Percentiles rank a stretch among this genome's conserved stretches.
Conservation (phyloP, 2,888 invertebrate genomes). For the Amiota communis region DNA sequence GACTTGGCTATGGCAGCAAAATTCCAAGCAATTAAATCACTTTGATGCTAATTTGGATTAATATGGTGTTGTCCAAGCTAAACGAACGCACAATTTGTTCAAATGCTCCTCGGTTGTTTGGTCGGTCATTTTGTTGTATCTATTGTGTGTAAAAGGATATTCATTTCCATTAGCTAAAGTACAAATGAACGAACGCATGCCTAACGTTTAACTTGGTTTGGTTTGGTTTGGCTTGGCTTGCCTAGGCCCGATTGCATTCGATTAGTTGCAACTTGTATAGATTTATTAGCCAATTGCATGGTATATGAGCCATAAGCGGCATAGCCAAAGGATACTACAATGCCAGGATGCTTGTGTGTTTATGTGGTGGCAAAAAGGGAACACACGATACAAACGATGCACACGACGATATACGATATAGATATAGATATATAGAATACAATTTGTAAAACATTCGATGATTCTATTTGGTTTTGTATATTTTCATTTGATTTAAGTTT, state of each 20-base stretch:
- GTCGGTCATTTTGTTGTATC: no score
- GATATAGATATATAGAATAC: no score
- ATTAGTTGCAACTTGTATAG: slow-evolving; percentile 58
- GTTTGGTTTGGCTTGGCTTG: no score
- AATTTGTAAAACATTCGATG: no score
- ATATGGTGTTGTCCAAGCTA: slow-evolving; percentile 71
- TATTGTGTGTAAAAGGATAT: no score
- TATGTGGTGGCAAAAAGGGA: not conserved
- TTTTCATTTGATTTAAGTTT: slow-evolving; percentile 27
- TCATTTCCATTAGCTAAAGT: not conserved
- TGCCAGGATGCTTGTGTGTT: not conserved
- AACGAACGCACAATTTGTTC: slow-evolving; percentile 69
- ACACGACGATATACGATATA: no score
- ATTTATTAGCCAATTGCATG: slow-evolving; percentile 57
- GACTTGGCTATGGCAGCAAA: slow-evolving; percentile 48
- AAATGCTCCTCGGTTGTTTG: not conserved
- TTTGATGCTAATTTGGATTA: slow-evolving; percentile 74
- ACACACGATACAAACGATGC: not conserved
- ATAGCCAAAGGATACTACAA: slow-evolving; percentile 14
- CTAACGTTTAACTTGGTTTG: not conserved
- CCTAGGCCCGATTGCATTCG: slow-evolving; percentile 30
- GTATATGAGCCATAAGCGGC: slow-evolving; percentile 49
- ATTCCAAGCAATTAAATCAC: slow-evolving; percentile 74
- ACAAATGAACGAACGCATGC: slow-evolving; percentile 8
- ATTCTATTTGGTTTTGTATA: slow-evolving; percentile 24